Percentiles rank a stretch among this genome's conserved stretches.
Conservation (phyloP, 2,797 vertebrate genomes). For the Melanotaenia pygmaea region DNA sequence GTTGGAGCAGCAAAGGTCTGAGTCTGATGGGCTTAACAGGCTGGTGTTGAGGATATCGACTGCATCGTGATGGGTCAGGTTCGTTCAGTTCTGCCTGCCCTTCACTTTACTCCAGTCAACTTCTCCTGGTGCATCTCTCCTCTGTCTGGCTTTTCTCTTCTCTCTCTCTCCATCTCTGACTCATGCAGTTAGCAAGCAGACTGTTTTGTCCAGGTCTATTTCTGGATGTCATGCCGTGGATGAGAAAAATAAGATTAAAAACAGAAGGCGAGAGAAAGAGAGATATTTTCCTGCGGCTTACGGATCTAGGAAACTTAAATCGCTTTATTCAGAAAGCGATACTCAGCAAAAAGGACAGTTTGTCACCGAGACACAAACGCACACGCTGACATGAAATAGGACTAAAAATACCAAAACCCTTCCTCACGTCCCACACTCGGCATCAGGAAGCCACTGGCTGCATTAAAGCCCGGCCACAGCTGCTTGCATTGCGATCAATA, state of each 20-base stretch:
- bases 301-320: conserved; percentile 69
- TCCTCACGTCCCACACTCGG: conserved; percentile 39
- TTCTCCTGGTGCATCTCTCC: conserved; percentile 23
- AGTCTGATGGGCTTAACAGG: conserved; percentile 57
- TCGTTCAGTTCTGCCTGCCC: conserved; percentile 39
- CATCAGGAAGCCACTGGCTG: conserved; percentile 51
- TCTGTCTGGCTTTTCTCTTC: conserved; percentile 10
- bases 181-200: conserved; percentile 70
- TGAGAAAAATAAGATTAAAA: conserved; percentile 73
- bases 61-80: conserved; percentile 55
- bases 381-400: conserved; percentile 16
- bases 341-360: conserved; percentile 64
- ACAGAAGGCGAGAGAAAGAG: conserved; percentile 47
- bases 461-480: conserved; percentile 39
- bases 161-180: conserved; percentile 47
- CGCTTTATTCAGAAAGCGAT: conserved; percentile 56
- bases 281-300: conserved; percentile 66
- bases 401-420: conserved; percentile 36
- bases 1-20: conserved; percentile 48
- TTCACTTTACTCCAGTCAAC: conserved; percentile 26
- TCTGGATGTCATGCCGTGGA: conserved; percentile 69
- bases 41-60: conserved; percentile 54
- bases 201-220: conserved; percentile 76
- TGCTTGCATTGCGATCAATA: conserved; percentile 51
- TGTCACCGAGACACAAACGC: conserved; percentile 48